Conservation (phyloP, 2,888 invertebrate species). For the Rhagophthalmus giganteus region DNA sequence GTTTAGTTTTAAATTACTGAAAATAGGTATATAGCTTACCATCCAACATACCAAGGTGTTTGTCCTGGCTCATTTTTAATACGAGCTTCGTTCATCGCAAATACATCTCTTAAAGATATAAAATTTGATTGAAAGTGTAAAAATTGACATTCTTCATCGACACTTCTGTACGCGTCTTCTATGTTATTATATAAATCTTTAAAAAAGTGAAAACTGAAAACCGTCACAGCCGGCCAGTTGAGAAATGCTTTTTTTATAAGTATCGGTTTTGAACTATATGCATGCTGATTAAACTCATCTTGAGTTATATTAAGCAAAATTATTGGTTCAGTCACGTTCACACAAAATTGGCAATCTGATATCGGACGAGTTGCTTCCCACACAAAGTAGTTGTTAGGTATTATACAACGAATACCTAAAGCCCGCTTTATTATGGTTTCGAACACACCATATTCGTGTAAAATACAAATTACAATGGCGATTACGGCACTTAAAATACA, state of each 20-base stretch:
- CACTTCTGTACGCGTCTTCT: constrained; percentile 71
- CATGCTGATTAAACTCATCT: constrained; percentile 70
- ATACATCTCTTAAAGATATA: constrained; percentile 74
- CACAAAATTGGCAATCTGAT: constrained; percentile 79
- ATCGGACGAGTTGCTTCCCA: constrained; percentile 87
- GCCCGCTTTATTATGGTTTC: constrained; percentile 45
- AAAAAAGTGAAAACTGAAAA: constrained; percentile 69
- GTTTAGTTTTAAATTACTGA: constrained; percentile 10
- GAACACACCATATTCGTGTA: constrained; percentile 32
- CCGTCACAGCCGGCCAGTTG: constrained; percentile 75
- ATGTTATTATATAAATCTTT: constrained; percentile 69
- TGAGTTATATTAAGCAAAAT: constrained; percentile 70
- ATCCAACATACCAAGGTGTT: constrained; percentile 87
- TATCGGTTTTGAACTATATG: constrained; percentile 79
- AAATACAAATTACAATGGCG: constrained; percentile 25
- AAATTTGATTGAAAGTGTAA: constrained; percentile 84
- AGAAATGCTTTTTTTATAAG: constrained; percentile 74
- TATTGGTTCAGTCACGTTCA: constrained; percentile 67
- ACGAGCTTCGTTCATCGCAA: constrained; percentile 71
- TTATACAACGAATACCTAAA: constrained; percentile 70
- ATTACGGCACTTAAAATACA: constrained; percentile 19
- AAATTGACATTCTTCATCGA: constrained; percentile 83
- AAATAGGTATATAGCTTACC: constrained; percentile 61
- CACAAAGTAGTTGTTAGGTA: constrained; percentile 81
- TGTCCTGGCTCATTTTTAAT: constrained; percentile 64